These are phyloP conservation scores for Pogoniulus pusillus DNA, from an alignment of 2,797 vertebrate genomes.

Conservation along the genomic window DNA sequence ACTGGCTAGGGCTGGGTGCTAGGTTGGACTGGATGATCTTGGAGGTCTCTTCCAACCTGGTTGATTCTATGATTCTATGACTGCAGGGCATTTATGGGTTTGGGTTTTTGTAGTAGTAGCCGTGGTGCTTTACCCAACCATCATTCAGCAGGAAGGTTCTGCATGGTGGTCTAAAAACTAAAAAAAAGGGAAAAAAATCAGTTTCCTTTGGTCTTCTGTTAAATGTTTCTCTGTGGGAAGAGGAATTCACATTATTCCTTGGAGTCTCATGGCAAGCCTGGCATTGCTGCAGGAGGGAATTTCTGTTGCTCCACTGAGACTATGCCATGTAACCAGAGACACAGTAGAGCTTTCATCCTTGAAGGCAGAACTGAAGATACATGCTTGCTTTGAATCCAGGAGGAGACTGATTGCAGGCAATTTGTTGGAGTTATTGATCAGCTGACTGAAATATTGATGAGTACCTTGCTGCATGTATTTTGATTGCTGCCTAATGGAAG, in stretches of 20 bases:
- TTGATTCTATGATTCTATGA: too few relatives aligned
- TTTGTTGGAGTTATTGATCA: not conserved
- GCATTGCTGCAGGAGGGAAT: not conserved
- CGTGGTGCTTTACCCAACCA: not conserved
- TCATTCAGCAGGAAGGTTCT: not conserved
- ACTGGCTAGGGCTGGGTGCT: too few relatives aligned
- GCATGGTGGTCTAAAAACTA: not conserved
- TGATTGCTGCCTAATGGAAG: not conserved
- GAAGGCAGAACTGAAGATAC: not conserved
- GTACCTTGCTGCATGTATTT: not conserved
- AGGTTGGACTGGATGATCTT: too few relatives aligned
- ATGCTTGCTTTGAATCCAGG: not conserved
- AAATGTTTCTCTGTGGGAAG: not conserved
- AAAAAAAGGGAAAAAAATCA: not conserved
- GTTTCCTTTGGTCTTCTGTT: not conserved
- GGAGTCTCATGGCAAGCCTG: not conserved
- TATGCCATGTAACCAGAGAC: not conserved
- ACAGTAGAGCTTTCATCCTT: not conserved
- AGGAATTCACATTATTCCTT: not conserved
- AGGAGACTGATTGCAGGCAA: not conserved
- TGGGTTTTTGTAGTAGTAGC: not conserved
- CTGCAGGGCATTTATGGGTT: not conserved
- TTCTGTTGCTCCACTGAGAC: not conserved
- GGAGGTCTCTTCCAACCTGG: too few relatives aligned
- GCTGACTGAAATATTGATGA: conserved; percentile 10